These are phyloP conservation scores for Ostrea denselamellosa DNA, from an alignment of 1,140 invertebrate species.

Conservation along the genomic window DNA sequence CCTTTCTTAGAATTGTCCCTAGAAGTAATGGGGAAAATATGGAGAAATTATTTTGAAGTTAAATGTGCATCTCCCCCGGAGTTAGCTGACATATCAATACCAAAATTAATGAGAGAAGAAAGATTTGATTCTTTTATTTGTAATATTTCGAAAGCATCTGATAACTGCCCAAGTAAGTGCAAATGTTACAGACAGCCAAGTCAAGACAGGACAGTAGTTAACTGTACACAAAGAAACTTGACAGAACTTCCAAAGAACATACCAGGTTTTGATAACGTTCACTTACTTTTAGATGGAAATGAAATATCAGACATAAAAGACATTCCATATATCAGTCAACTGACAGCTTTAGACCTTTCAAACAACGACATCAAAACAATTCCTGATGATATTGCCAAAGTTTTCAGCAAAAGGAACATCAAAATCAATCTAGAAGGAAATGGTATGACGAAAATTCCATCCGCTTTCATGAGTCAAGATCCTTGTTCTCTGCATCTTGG, in stretches of 20 bases:
- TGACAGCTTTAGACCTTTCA: constrained; percentile 36
- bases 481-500: constrained; percentile 41
- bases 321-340: constrained; percentile 23
- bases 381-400: background rate
- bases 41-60: constrained; percentile 41
- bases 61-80: constrained; percentile 39
- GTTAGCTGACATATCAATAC: constrained; percentile 11
- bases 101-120: constrained; percentile 14
- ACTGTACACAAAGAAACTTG: constrained; percentile 43
- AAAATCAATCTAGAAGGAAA: background rate
- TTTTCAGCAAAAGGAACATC: background rate
- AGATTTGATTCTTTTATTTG: constrained; percentile 44
- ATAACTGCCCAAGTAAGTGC: constrained; percentile 44
- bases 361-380: constrained; percentile 9
- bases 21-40: constrained; percentile 46
- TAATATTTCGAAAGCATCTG: constrained; percentile 21
- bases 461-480: constrained; percentile 37
- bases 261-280: background rate
- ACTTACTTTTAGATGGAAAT: constrained; percentile 38
- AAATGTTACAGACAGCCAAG: constrained; percentile 48
- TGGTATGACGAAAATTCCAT: background rate
- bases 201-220: constrained; percentile 41
- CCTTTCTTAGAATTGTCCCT: constrained; percentile 38
- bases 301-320: constrained; percentile 34
- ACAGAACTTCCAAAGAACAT: constrained; percentile 20